Percentiles rank a stretch among this genome's conserved stretches.
Conservation (phyloP, 2,888 invertebrate species). For the Ophonus ardosiacus region DNA sequence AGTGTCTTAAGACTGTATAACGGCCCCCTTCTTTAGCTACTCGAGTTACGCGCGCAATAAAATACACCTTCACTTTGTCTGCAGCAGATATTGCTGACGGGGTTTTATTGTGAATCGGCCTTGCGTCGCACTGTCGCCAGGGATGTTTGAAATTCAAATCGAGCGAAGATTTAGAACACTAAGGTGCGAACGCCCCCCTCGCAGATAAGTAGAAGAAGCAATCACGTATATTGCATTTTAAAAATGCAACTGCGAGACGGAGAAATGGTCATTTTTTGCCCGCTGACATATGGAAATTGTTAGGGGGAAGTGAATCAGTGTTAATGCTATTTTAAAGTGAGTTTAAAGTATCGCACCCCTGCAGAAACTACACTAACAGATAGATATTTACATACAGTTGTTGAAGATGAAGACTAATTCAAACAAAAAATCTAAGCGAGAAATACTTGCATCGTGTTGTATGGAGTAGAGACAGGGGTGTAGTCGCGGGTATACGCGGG, state of each 20-base stretch:
- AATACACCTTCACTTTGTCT: conserved; percentile 69
- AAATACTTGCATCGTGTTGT: too few species aligned
- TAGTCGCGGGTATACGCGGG: too few species aligned
- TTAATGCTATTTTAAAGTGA: neutral
- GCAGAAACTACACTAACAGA: neutral
- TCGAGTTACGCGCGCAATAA: conserved; percentile 65
- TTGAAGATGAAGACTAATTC: too few species aligned
- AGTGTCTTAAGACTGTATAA: conserved; percentile 46
- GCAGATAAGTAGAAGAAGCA: conserved; percentile 59
- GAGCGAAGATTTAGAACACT: conserved; percentile 66
- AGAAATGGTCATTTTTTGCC: conserved; percentile 22
- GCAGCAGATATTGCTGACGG: conserved; percentile 69
- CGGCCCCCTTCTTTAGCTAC: conserved; percentile 7
- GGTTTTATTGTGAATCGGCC: conserved; percentile 55
- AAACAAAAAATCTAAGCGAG: too few species aligned
- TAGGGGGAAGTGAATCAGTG: conserved; percentile 19
- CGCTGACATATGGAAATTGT: conserved; percentile 25
- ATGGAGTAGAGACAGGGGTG: too few species aligned
- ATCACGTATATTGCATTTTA: conserved; percentile 62
- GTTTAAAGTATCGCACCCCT: neutral
- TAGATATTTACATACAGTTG: neutral
- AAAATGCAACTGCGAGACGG: conserved; percentile 24
- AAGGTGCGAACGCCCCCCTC: conserved; percentile 30
- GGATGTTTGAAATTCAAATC: conserved; percentile 69
- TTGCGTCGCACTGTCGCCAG: conserved; percentile 61